phyloP scores from a whole-genome alignment of 2,888 invertebrate species.

The Lasioglossum pauxillum region DNA sequence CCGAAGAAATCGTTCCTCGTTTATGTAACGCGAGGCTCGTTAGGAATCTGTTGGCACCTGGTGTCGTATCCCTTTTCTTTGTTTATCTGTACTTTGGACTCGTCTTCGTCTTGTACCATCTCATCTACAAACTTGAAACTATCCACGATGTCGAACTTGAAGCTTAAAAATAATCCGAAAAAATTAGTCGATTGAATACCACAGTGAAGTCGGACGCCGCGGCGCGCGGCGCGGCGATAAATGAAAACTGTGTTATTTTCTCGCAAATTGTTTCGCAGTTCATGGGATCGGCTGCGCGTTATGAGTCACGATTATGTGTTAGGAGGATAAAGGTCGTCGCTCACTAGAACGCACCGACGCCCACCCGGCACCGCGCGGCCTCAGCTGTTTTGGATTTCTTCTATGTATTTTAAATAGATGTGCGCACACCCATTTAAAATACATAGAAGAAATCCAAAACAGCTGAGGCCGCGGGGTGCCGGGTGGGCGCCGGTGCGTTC shows the following conservation, averaged over 20 bases:
- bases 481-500: too few species aligned
- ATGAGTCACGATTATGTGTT: slow-evolving; percentile 1
- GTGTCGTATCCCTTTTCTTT: background rate
- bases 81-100: background rate
- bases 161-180: background rate
- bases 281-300: background rate
- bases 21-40: slow-evolving; percentile 11
- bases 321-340: slow-evolving; percentile 14
- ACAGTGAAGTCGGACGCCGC: background rate
- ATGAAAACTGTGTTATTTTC: background rate
- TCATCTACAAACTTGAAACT: background rate
- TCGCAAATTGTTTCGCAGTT: background rate
- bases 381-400: too few species aligned
- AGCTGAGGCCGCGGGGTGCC: too few species aligned
- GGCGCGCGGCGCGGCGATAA: background rate
- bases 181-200: too few species aligned
- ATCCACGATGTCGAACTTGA: background rate
- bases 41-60: background rate
- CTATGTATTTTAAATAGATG: too few species aligned
- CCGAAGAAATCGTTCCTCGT: slow-evolving; percentile 19
- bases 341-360: too few species aligned
- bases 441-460: too few species aligned
- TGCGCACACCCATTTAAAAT: too few species aligned
- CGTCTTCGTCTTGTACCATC: background rate
- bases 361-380: too few species aligned